Percentiles rank a stretch among this genome's conserved stretches.
These are phyloP conservation scores for Gyrodactylus bullatarudis DNA, from an alignment of 1,140 invertebrate genomes.

Conservation along the genomic window DNA sequence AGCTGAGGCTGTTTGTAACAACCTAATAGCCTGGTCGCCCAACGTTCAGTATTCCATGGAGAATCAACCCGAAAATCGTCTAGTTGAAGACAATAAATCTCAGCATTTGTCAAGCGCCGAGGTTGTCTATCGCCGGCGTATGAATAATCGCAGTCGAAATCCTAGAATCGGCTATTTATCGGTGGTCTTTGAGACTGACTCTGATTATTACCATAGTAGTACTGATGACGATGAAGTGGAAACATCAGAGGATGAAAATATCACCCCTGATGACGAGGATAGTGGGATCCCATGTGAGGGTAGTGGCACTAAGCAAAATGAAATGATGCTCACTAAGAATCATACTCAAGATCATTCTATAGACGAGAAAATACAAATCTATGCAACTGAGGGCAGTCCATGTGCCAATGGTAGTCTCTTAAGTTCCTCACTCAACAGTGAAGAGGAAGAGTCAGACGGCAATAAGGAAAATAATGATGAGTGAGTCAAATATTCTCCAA, in stretches of 20 bases:
- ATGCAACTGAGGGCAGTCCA: background rate
- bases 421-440: background rate
- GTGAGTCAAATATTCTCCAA: too few relatives aligned
- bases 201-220: background rate
- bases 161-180: background rate
- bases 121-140: background rate
- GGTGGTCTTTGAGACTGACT: background rate
- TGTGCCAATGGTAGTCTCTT: background rate
- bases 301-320: background rate
- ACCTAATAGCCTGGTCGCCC: background rate
- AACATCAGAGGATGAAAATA: background rate
- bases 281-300: too few relatives aligned
- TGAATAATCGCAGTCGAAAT: background rate
- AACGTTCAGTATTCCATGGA: background rate
- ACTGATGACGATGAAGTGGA: background rate
- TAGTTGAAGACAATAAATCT: background rate
- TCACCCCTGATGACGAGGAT: background rate
- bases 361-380: background rate
- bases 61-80: background rate
- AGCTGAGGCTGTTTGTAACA: background rate
- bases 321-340: background rate
- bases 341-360: background rate
- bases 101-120: background rate
- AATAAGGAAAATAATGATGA: too few relatives aligned
- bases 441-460: background rate